Base-by-base conservation (phyloP, 2,888 invertebrate genomes). In the Tetragonula carbonaria region DNA sequence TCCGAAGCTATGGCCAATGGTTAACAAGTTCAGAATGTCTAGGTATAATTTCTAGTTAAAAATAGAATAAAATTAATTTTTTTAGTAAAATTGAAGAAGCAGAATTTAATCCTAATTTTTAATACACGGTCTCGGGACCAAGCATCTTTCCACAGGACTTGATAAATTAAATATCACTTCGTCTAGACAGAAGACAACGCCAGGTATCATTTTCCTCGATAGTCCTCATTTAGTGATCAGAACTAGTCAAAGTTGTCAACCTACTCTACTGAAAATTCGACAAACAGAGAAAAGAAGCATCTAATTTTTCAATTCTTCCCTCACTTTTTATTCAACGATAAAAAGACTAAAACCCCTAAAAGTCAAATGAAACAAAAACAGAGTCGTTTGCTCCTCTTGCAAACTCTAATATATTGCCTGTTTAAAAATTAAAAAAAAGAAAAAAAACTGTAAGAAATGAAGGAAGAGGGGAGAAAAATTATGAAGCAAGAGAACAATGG, bases 151-250 rank as follows among this genome's bases (percentile, higher is more conserved):
- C 83, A 86, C 91, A 88, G 90, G 91, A 92, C 89, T 93, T 91
- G 90, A 91, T 93, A 93, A 92, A 92, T 93, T 92, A 91, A 91
- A 88, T 28, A 28, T 89, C 90, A 91, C 86, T 84, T 86, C 90
- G 75, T 78, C 90, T 90, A 68, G 86, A 88, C 78, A 33, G 62
- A 68, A 76, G 73, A 74, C 87, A 92, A 90, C 91, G 92, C 89
- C 92, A 86, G 82, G 84, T 90, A 79, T 90, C 88, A 3, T 87
- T 76, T 82, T 71, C 72, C 66, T 70, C 74, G 62, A 76, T 78
- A 77, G 2, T 85, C 3, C 33, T 3, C 33, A 33, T 33, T 33
- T 33, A 33, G 33, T 33, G 2, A 33, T 33, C 33, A 33, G 8
- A 45, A 45, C 45, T 45, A 45, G 45, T 45, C 45, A 45, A 38